A percentile compares a stretch with the other conserved stretches of the same genome.
phyloP scores from a whole-genome alignment of 2,888 invertebrate genomes.

The Heliconius charithonia region DNA sequence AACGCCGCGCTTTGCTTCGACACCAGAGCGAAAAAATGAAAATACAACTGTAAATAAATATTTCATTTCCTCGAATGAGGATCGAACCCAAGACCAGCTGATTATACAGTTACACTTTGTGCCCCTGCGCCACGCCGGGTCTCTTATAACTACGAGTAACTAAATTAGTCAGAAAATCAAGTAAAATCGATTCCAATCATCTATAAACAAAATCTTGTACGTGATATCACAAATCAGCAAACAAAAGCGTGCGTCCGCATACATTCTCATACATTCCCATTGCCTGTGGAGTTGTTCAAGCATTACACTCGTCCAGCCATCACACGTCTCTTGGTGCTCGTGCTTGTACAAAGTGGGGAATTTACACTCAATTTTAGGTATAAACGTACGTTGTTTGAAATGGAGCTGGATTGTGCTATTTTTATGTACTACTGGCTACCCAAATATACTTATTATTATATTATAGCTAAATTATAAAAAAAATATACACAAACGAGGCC shows the following conservation, averaged over 20 bases:
- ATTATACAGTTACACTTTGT: no score
- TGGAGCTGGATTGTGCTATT: neutral
- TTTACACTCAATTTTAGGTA: neutral
- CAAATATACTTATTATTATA: no score
- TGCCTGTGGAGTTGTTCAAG: conserved; percentile 1
- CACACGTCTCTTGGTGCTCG: conserved; percentile 1
- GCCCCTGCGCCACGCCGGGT: no score
- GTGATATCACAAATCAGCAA: neutral
- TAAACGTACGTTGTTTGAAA: neutral
- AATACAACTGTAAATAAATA: no score
- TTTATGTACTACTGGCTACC: neutral
- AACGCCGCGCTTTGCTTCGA: no score
- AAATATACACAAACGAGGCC: no score
- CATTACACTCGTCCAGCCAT: conserved; percentile 4
- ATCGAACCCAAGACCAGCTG: no score
- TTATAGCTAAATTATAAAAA: no score
- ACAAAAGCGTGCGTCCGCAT: neutral
- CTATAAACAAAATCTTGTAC: neutral
- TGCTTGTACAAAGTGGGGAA: neutral
- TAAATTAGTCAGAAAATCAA: no score
- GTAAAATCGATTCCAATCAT: neutral
- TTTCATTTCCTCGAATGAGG: no score
- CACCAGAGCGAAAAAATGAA: no score
- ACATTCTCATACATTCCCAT: neutral
- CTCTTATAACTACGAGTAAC: no score